Conservation (phyloP, 2,888 invertebrate genomes). For the Andrena dorsata region DNA sequence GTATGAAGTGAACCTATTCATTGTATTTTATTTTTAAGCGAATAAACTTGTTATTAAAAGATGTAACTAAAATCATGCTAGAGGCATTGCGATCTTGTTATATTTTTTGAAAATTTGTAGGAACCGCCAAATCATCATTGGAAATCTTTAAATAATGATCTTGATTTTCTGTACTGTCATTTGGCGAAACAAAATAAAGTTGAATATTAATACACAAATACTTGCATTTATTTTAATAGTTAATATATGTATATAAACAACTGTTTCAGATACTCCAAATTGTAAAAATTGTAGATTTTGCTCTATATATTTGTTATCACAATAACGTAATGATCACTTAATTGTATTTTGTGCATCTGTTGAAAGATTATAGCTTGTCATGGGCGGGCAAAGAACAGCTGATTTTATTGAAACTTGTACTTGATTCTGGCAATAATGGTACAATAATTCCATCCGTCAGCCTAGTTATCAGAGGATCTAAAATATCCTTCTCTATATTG, state of each 20-base stretch:
- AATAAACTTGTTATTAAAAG: constrained; percentile 61
- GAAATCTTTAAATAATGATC: constrained; percentile 69
- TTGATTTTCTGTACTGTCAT: constrained; percentile 77
- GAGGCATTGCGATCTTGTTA: constrained; percentile 62
- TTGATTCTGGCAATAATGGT: constrained; percentile 75
- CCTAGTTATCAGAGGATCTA: constrained; percentile 85
- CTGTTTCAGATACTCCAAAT: not conserved
- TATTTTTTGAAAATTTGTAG: constrained; percentile 72
- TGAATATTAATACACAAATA: constrained; percentile 66
- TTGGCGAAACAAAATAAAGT: constrained; percentile 77
- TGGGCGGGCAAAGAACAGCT: constrained; percentile 28
- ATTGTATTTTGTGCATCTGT: not conserved
- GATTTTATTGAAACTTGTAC: constrained; percentile 3
- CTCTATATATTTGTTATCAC: not conserved
- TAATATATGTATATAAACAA: constrained; percentile 8
- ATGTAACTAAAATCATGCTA: constrained; percentile 59
- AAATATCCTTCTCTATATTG: constrained; percentile 83
- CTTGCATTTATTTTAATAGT: constrained; percentile 18
- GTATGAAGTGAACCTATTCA: constrained; percentile 69
- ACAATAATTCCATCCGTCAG: constrained; percentile 83
- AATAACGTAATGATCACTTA: not conserved
- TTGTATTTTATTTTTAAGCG: constrained; percentile 67
- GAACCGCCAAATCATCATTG: constrained; percentile 64
- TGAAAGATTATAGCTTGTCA: constrained; percentile 9
- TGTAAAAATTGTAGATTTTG: not conserved